Base-by-base conservation (phyloP, 2,888 invertebrate genomes). In the Antheraea assamensis region DNA sequence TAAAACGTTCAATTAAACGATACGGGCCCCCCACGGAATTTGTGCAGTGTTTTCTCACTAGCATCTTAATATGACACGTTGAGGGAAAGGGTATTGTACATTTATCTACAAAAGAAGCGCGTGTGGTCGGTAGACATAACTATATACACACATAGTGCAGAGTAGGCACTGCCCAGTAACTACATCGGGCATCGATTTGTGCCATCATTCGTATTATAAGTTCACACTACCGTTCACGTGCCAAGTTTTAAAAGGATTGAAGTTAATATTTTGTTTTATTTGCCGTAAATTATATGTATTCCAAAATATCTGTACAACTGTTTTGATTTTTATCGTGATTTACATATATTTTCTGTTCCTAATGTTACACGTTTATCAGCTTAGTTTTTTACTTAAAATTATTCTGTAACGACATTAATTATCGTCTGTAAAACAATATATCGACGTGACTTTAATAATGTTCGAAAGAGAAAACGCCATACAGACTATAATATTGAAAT, bases 151-250 rank as follows among this genome's bases (percentile, higher is more conserved):
- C 78, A 78, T 74, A 78, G 78, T 73, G 77, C 76, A 79, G 83
- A 83, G 78, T 78, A 84, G 91, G 86, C 88, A 87, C 90, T 87
- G 92, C 91, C 92, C 92, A 91, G 90, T 91, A 90, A 88, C 92
- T 89, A 90, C 82, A 83, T 79, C 85, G 81, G 86, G 83, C 90
- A 92, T 93, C 89, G 93, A 92, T 92, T 90, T 74, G 24, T 74
- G 64, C 35, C 71, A 35, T 71, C 52, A 42, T 71, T 52, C 15
- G 35, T 49, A 52, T 61, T 73, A 55, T 24, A 47, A 31, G 15
- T 64, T 70, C 35, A 55, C 27, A 42, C 30, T 73, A 61, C n/a
- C 42, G 82, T 81, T 76, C 76, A 66, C 66, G 68, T 68, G 24
- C 66, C 21, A 66, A 66, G 42, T 27, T 74, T 68, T 31, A 31